phyloP scores from a whole-genome alignment of 2,113 vertebrate genomes.

The Etia nguti region DNA sequence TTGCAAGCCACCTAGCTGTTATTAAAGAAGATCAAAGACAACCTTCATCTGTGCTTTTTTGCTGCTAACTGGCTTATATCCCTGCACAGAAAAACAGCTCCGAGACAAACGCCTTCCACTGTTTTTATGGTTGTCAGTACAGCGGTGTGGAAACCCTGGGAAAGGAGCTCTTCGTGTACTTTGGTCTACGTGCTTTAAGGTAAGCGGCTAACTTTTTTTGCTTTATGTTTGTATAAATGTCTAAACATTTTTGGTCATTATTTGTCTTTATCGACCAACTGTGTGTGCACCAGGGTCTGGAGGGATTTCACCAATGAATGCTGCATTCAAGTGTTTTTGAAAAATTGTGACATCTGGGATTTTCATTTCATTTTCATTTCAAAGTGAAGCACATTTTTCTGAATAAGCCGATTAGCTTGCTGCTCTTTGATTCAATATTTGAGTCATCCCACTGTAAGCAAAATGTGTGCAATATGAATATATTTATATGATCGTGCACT shows the following conservation, averaged over 20 bases:
- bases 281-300: background rate
- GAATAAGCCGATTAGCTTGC: background rate
- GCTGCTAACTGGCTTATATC: background rate
- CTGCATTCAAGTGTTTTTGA: background rate
- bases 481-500: background rate
- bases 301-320: background rate
- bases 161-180: slow-evolving; percentile 92
- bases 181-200: slow-evolving; percentile 83
- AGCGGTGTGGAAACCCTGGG: slow-evolving; percentile 84
- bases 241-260: background rate
- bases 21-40: background rate
- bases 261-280: background rate
- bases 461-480: background rate
- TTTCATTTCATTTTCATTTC: background rate
- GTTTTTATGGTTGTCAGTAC: slow-evolving; percentile 70
- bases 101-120: slow-evolving; percentile 18
- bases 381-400: background rate
- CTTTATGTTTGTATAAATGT: background rate
- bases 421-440: background rate
- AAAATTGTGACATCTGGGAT: background rate
- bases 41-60: background rate
- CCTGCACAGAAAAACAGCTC: slow-evolving; percentile 14
- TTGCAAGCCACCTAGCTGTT: background rate
- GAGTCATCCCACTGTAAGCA: background rate
- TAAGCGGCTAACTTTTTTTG: background rate